Conservation (phyloP, 2,113 vertebrate genomes). For the Oreotrochilus melanogaster region DNA sequence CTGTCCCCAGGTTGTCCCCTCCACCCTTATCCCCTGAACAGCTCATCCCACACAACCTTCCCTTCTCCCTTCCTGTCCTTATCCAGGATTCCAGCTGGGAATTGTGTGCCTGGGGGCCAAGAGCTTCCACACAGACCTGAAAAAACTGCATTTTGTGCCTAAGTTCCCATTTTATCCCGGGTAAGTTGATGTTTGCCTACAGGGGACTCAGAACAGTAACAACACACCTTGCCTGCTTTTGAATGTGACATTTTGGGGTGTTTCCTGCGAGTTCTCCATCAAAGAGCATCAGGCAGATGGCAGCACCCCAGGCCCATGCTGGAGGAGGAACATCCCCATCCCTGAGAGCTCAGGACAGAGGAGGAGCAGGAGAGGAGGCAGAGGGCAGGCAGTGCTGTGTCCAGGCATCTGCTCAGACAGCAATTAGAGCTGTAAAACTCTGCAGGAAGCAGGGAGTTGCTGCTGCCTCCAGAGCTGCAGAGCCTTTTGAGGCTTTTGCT, state of each 20-base stretch:
- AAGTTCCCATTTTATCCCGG: not conserved
- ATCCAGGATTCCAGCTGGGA: rapidly evolving
- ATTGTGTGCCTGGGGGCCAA: rapidly evolving
- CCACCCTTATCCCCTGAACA: too few species aligned
- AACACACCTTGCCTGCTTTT: not conserved
- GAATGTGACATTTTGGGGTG: not conserved
- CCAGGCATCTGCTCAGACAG: not conserved
- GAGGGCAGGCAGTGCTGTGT: rapidly evolving
- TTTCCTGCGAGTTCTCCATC: not conserved
- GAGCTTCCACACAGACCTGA: rapidly evolving
- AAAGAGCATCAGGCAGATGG: not conserved
- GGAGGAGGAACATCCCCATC: not conserved
- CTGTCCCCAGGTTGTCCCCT: too few species aligned
- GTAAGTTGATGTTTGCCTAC: not conserved
- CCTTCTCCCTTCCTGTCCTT: rapidly evolving
- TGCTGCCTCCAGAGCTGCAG: not conserved
- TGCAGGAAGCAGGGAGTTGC: rapidly evolving
- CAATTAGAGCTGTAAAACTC: not conserved
- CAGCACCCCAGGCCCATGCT: rapidly evolving
- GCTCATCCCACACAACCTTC: not conserved
- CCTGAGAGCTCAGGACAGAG: rapidly evolving
- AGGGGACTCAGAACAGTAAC: not conserved
- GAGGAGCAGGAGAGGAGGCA: not conserved
- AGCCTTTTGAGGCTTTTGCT: not conserved
- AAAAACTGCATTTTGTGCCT: not conserved